Percentiles rank a stretch among this genome's conserved stretches.
phyloP scores from a whole-genome alignment of 2,888 invertebrate species.

The Drosophila ustulata region DNA sequence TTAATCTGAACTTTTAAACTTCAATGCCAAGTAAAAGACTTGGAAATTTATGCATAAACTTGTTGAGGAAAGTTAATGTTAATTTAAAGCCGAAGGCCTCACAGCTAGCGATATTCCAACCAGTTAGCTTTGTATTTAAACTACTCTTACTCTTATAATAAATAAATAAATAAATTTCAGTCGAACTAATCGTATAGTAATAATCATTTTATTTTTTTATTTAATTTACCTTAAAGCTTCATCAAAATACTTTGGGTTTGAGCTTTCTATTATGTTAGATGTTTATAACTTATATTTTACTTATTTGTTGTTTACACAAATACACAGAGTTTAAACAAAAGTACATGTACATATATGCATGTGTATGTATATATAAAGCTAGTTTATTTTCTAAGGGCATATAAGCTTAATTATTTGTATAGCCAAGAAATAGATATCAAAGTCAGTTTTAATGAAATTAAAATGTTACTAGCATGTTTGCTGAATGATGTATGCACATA shows the following conservation, averaged over 20 bases:
- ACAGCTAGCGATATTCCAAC: too few relatives aligned
- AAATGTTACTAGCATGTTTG: background rate
- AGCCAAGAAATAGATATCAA: background rate
- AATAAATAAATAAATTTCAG: too few relatives aligned
- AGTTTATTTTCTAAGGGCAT: background rate
- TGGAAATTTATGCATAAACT: background rate
- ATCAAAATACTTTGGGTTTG: background rate
- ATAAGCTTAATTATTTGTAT: background rate
- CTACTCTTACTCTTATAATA: too few relatives aligned
- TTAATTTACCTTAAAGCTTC: too few relatives aligned
- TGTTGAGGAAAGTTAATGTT: background rate
- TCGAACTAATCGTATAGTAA: too few relatives aligned
- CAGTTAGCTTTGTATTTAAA: too few relatives aligned
- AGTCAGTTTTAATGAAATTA: background rate
- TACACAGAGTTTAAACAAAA: background rate
- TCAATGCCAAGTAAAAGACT: background rate
- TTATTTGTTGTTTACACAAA: background rate
- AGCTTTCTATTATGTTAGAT: background rate
- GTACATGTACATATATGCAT: too few relatives aligned
- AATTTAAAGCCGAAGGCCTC: too few relatives aligned
- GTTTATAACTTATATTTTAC: background rate
- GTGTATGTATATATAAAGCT: too few relatives aligned
- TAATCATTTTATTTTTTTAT: too few relatives aligned
- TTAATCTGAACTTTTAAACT: background rate
- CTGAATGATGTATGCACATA: slow-evolving; percentile 5